These are phyloP conservation scores for Pinna nobilis DNA, from an alignment of 1,140 invertebrate genomes.

Conservation along the genomic window DNA sequence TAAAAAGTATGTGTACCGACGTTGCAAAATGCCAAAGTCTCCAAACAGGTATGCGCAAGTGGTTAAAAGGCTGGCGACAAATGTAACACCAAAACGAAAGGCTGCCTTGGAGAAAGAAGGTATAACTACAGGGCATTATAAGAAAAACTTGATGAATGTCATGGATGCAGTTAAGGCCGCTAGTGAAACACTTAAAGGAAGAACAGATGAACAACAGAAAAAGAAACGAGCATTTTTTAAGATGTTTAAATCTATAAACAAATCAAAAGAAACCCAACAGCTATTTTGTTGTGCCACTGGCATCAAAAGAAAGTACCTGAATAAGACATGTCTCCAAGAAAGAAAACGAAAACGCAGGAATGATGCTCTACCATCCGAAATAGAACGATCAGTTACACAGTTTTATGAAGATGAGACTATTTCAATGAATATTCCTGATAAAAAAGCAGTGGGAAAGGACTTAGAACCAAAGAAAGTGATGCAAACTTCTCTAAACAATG, in stretches of 20 bases:
- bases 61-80: not conserved
- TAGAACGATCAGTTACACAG: not conserved
- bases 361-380: constrained; percentile 13
- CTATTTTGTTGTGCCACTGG: too few species aligned
- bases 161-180: not conserved
- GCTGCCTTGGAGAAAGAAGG: not conserved
- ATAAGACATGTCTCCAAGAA: constrained; percentile 9
- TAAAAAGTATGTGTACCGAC: constrained; percentile 1
- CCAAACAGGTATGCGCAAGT: not conserved
- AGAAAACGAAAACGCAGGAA: constrained; percentile 27
- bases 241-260: too few species aligned
- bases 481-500: not conserved
- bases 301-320: constrained; percentile 15
- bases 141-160: too few species aligned
- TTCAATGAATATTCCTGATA: constrained; percentile 25
- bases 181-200: constrained; percentile 8
- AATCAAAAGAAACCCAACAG: too few species aligned
- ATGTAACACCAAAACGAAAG: not conserved
- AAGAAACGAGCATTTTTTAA: not conserved
- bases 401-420: constrained; percentile 12
- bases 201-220: not conserved
- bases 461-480: not conserved
- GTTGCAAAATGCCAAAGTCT: constrained; percentile 2
- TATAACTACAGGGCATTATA: too few species aligned
- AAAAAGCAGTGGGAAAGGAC: constrained; percentile 15